Conservation (phyloP, 1,140 invertebrate species). For the Tetragonula clypearis region DNA sequence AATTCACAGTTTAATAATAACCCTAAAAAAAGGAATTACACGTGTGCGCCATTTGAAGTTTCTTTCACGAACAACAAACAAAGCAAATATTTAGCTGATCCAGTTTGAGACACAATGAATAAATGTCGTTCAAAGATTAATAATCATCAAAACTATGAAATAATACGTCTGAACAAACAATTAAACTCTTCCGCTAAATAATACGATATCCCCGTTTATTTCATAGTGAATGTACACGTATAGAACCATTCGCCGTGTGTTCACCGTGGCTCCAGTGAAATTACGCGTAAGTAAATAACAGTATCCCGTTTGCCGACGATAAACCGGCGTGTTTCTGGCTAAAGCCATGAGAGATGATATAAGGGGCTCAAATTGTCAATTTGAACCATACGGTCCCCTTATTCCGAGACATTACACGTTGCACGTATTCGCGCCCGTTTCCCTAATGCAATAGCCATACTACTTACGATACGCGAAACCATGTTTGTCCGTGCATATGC, state of each 20-base stretch:
- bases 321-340: not conserved
- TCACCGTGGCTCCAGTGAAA: not conserved
- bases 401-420: slow-evolving; percentile 53
- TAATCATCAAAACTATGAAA: too few relatives aligned
- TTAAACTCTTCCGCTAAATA: not conserved
- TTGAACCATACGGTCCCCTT: slow-evolving; percentile 38
- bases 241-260: too few relatives aligned
- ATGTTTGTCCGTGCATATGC: slow-evolving; percentile 35
- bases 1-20: too few relatives aligned
- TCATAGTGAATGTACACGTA: not conserved
- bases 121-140: too few relatives aligned
- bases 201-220: not conserved
- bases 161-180: not conserved
- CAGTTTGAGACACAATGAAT: too few relatives aligned
- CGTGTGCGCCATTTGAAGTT: too few relatives aligned
- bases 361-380: slow-evolving; percentile 56
- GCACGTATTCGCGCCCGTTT: slow-evolving; percentile 49
- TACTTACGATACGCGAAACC: slow-evolving; percentile 42
- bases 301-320: slow-evolving; percentile 20
- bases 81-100: too few relatives aligned
- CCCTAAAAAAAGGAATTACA: too few relatives aligned
- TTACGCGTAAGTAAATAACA: slow-evolving; percentile 28
- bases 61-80: too few relatives aligned
- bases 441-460: slow-evolving; percentile 52
- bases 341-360: slow-evolving; percentile 24